Evolutionary conservation across 1,140 invertebrate genomes (phyloP).

Genomic region (Drusus annulatus): DNA sequence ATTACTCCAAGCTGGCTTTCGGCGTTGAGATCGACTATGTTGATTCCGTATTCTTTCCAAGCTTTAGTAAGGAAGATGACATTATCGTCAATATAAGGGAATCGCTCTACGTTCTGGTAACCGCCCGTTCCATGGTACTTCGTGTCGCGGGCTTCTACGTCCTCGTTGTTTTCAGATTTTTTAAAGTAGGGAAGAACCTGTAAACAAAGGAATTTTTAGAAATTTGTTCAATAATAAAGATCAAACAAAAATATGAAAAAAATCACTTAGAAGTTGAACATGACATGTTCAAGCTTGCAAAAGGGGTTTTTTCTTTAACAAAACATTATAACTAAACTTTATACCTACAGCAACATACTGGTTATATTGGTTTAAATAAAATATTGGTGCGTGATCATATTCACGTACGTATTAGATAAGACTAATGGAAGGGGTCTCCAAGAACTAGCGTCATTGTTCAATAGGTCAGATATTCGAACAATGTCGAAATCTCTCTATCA

Average conservation of each 20-base stretch:
- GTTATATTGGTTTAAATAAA: too few relatives aligned
- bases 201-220: conserved; percentile 50
- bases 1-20: conserved; percentile 73
- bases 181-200: conserved; percentile 85
- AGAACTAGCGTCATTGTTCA: too few relatives aligned
- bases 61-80: conserved; percentile 72
- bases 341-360: too few relatives aligned
- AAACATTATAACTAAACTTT: too few relatives aligned
- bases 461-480: too few relatives aligned
- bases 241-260: background rate
- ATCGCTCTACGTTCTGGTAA: conserved; percentile 75
- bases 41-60: conserved; percentile 74
- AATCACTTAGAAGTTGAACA: background rate
- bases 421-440: too few relatives aligned
- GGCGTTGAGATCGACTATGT: conserved; percentile 72
- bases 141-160: conserved; percentile 66
- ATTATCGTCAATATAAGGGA: conserved; percentile 75
- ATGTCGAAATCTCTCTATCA: too few relatives aligned
- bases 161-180: conserved; percentile 82
- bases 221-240: background rate
- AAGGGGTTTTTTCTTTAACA: too few relatives aligned
- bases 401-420: too few relatives aligned
- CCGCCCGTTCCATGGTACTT: conserved; percentile 74
- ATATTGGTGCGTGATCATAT: too few relatives aligned
- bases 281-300: background rate